phyloP scores from a whole-genome alignment of 1,140 invertebrate genomes.

The Monochamus saltuarius region DNA sequence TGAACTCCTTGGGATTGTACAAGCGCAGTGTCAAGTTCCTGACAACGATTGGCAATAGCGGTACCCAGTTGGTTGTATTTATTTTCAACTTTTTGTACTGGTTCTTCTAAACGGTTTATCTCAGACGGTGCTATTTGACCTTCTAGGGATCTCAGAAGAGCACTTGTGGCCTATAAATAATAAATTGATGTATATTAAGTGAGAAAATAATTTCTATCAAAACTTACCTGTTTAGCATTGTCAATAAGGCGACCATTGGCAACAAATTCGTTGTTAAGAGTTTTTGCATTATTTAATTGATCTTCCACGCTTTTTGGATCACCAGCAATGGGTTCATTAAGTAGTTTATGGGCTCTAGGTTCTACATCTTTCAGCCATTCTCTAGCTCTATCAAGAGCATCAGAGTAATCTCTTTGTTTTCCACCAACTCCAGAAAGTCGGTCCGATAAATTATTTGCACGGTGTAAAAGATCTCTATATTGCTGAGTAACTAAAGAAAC shows the following conservation, averaged over 20 bases:
- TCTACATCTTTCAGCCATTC: slow-evolving; percentile 82
- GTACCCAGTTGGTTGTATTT: slow-evolving; percentile 75
- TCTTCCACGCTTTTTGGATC: slow-evolving; percentile 86
- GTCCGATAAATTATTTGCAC: slow-evolving; percentile 82
- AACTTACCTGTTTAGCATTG: slow-evolving; percentile 66
- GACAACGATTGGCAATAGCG: slow-evolving; percentile 75
- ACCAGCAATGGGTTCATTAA: slow-evolving; percentile 80
- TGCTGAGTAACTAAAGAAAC: slow-evolving; percentile 69
- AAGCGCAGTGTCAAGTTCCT: slow-evolving; percentile 82
- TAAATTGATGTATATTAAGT: slow-evolving; percentile 37
- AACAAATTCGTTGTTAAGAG: slow-evolving; percentile 83
- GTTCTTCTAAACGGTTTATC: slow-evolving; percentile 73
- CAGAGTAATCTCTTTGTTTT: slow-evolving; percentile 78
- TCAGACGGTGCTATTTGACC: slow-evolving; percentile 78
- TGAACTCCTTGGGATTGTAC: slow-evolving; percentile 93
- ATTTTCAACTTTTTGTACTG: slow-evolving; percentile 73
- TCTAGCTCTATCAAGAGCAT: slow-evolving; percentile 79
- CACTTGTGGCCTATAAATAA: slow-evolving; percentile 60
- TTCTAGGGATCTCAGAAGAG: slow-evolving; percentile 73
- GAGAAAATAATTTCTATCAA: background rate
- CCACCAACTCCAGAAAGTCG: slow-evolving; percentile 73
- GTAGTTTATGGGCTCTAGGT: slow-evolving; percentile 70
- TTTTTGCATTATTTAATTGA: slow-evolving; percentile 81
- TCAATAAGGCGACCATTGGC: slow-evolving; percentile 83
- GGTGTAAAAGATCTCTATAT: slow-evolving; percentile 74